Evolutionary conservation across 2,888 invertebrate species (phyloP).

Genomic region (Latrodectus hesperus): DNA sequence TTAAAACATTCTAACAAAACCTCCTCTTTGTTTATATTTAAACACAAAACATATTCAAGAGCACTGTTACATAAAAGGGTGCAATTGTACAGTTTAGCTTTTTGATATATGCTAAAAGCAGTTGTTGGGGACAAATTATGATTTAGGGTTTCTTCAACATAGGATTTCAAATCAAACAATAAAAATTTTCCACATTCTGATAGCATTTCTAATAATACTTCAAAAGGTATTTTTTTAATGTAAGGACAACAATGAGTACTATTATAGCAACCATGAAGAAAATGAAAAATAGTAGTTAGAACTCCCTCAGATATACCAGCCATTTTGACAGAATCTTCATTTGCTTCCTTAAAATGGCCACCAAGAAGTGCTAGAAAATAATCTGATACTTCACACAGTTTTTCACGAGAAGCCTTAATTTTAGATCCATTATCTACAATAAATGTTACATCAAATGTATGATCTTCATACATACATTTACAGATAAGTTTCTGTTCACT

Average conservation of each 20-base stretch:
- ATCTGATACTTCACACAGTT: constrained; percentile 39
- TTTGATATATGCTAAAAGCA: constrained; percentile 37
- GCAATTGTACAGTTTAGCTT: constrained; percentile 41
- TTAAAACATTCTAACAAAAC: constrained; percentile 19
- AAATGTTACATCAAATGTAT: constrained; percentile 55
- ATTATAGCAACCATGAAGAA: constrained; percentile 53
- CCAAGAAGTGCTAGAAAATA: constrained; percentile 85
- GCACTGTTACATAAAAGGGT: constrained; percentile 24
- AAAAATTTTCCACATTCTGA: constrained; percentile 48
- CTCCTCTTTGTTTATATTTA: constrained; percentile 5
- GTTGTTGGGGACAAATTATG: constrained; percentile 19
- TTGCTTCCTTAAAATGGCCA: constrained; percentile 84
- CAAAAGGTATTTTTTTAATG: constrained; percentile 26
- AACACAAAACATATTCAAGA: constrained; percentile 27
- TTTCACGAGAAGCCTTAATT: constrained; percentile 56
- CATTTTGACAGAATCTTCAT: constrained; percentile 76
- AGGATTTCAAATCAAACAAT: constrained; percentile 19
- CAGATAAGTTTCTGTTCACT: constrained; percentile 6
- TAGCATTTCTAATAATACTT: constrained; percentile 41
- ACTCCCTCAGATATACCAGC: constrained; percentile 52
- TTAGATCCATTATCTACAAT: constrained; percentile 35
- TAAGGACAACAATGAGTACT: constrained; percentile 16
- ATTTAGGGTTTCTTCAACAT: constrained; percentile 25
- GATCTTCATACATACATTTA: constrained; percentile 29
- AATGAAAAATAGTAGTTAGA: constrained; percentile 58